Evolutionary conservation across 2,113 vertebrate species (phyloP).

Genomic region (Erythrocercus mccallii): DNA sequence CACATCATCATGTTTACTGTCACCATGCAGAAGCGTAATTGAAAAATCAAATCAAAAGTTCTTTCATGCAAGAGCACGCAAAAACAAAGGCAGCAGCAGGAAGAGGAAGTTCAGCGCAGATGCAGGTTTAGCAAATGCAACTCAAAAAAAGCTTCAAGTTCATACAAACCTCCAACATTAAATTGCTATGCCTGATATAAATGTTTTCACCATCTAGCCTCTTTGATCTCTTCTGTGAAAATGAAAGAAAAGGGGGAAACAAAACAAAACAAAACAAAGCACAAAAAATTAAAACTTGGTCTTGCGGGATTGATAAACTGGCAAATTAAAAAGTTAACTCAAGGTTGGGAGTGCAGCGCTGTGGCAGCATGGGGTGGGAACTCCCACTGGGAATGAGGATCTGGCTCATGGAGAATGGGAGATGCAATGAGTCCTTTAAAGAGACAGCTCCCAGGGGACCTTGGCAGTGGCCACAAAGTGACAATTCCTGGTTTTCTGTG

Average conservation of each 20-base stretch:
- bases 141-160: slow-evolving; percentile 77
- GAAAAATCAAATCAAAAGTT: background rate
- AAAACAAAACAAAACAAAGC: slow-evolving; percentile 68
- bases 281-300: slow-evolving; percentile 82
- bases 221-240: slow-evolving; percentile 98
- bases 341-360: slow-evolving; percentile 61
- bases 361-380: slow-evolving; percentile 53
- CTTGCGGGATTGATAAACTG: slow-evolving; percentile 69
- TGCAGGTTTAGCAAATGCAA: slow-evolving; percentile 70
- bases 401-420: slow-evolving; percentile 39
- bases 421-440: slow-evolving; percentile 64
- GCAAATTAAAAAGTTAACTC: slow-evolving; percentile 73
- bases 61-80: slow-evolving; percentile 75
- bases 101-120: slow-evolving; percentile 59
- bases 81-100: slow-evolving; percentile 65
- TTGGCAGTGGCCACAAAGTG: background rate
- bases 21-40: slow-evolving; percentile 70
- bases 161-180: slow-evolving; percentile 99
- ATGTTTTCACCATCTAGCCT: slow-evolving; percentile 99
- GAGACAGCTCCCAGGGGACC: slow-evolving; percentile 67
- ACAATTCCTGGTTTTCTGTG: background rate
- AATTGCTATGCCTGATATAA: slow-evolving; percentile 99
- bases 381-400: slow-evolving; percentile 12
- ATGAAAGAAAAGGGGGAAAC: slow-evolving; percentile 74
- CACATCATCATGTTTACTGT: slow-evolving; percentile 36